phyloP scores from a whole-genome alignment of 2,888 invertebrate species.

The Ptychoptera contaminata region DNA sequence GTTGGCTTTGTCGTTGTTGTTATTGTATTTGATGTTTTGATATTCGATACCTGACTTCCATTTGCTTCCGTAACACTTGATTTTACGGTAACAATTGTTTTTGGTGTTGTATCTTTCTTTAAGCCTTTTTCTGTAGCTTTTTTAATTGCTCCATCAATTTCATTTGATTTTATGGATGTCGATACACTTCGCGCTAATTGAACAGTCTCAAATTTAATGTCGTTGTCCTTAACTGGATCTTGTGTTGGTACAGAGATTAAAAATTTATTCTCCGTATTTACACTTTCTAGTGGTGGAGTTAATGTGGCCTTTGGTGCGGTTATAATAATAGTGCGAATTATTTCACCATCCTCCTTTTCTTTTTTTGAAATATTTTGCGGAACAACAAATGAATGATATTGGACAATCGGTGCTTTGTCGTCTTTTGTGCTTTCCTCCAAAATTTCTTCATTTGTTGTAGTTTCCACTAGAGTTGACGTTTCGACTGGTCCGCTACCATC shows the following conservation, averaged over 20 bases:
- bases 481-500: conserved; percentile 24
- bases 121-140: conserved; percentile 12
- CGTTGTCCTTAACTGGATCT: conserved; percentile 28
- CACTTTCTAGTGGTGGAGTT: conserved; percentile 5
- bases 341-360: conserved; percentile 6
- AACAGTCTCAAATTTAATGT: conserved; percentile 29
- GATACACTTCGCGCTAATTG: conserved; percentile 29
- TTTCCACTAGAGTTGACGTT: conserved; percentile 18
- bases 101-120: conserved; percentile 12
- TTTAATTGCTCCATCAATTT: conserved; percentile 4
- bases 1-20: conserved; percentile 42
- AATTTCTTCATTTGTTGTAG: conserved; percentile 22
- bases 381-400: conserved; percentile 42
- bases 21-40: conserved; percentile 29
- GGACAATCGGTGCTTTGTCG: conserved; percentile 32
- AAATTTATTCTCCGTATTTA: conserved; percentile 20
- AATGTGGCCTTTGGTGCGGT: conserved; percentile 7
- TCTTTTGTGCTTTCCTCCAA: conserved; percentile 32
- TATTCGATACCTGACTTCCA: too few species aligned
- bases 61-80: background rate
- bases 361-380: conserved; percentile 15
- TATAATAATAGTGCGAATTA: conserved; percentile 30
- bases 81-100: conserved; percentile 15
- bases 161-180: conserved; percentile 21
- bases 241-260: conserved; percentile 33